Percentiles rank a stretch among this genome's conserved stretches.
Evolutionary conservation across 2,888 invertebrate genomes (phyloP).

Genomic region (Hydraecia micacea): DNA sequence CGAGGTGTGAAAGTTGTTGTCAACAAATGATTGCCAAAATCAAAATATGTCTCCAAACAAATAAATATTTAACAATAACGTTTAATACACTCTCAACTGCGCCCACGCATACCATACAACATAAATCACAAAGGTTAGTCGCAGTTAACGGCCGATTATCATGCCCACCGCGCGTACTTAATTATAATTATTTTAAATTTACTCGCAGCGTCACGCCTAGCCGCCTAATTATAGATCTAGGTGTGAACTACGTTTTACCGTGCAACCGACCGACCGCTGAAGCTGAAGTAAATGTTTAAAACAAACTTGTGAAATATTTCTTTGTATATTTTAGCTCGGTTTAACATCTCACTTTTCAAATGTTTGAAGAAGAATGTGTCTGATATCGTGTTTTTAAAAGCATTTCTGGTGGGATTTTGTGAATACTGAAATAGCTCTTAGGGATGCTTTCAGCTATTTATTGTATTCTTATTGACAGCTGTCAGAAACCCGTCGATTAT

Average conservation of each 20-base stretch:
- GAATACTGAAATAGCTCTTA: slow-evolving; percentile 8
- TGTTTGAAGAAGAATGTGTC: slow-evolving; percentile 39
- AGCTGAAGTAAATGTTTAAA: slow-evolving; percentile 41
- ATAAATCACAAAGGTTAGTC: slow-evolving; percentile 60
- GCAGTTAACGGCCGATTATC: slow-evolving; percentile 56
- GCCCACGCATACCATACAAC: slow-evolving; percentile 46
- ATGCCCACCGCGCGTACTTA: slow-evolving; percentile 53
- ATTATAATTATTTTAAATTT: slow-evolving; percentile 70
- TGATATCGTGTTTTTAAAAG: slow-evolving; percentile 29
- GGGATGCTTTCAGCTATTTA: background rate
- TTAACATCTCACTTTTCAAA: slow-evolving; percentile 50
- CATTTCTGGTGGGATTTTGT: slow-evolving; percentile 14
- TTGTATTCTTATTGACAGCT: slow-evolving; percentile 12
- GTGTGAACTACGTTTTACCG: slow-evolving; percentile 53
- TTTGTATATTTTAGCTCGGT: slow-evolving; percentile 47
- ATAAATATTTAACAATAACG: slow-evolving; percentile 30
- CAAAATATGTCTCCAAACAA: slow-evolving; percentile 2
- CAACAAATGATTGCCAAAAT: slow-evolving; percentile 1
- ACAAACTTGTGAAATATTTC: slow-evolving; percentile 40
- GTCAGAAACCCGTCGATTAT: background rate
- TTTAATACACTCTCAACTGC: slow-evolving; percentile 17
- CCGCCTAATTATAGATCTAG: slow-evolving; percentile 68
- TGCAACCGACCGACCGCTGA: slow-evolving; percentile 32
- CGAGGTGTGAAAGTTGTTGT: background rate
- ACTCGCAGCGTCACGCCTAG: slow-evolving; percentile 67